A percentile compares a stretch with the other conserved stretches of the same genome.
Conservation (phyloP, 2,113 vertebrate genomes). For the Psittacus erithacus region DNA sequence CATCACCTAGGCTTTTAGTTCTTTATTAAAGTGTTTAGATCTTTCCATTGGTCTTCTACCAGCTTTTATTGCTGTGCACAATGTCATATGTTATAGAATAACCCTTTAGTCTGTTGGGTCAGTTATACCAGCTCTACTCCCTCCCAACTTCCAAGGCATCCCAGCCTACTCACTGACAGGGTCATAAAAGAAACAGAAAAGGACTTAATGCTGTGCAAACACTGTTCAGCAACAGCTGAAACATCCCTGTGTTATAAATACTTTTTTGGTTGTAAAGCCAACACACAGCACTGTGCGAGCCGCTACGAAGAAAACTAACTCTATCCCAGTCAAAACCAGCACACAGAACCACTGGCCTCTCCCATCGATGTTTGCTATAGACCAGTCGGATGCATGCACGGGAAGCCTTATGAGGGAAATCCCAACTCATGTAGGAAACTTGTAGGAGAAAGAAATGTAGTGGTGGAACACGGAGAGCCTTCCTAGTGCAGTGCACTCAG, state of each 20-base stretch:
- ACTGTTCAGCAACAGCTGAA: neutral
- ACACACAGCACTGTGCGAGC: neutral
- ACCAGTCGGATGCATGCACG: neutral
- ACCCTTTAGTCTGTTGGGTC: neutral
- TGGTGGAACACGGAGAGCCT: neutral
- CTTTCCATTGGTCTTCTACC: neutral
- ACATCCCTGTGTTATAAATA: neutral
- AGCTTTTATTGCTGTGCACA: neutral
- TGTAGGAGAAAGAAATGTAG: neutral
- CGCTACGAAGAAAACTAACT: neutral
- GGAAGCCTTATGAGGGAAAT: neutral
- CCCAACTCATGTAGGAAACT: neutral
- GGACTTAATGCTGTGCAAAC: neutral
- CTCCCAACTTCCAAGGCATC: neutral
- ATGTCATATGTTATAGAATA: neutral
- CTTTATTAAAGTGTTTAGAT: neutral
- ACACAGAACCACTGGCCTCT: neutral
- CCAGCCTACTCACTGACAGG: rapidly evolving
- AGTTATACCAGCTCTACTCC: neutral
- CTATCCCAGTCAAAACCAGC: neutral
- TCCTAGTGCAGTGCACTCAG: neutral
- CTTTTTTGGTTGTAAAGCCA: neutral
- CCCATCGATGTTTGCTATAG: neutral
- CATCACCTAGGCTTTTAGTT: neutral
- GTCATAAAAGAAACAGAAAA: neutral